Base-by-base conservation (phyloP, 2,113 vertebrate genomes). In the Callithrix jacchus region DNA sequence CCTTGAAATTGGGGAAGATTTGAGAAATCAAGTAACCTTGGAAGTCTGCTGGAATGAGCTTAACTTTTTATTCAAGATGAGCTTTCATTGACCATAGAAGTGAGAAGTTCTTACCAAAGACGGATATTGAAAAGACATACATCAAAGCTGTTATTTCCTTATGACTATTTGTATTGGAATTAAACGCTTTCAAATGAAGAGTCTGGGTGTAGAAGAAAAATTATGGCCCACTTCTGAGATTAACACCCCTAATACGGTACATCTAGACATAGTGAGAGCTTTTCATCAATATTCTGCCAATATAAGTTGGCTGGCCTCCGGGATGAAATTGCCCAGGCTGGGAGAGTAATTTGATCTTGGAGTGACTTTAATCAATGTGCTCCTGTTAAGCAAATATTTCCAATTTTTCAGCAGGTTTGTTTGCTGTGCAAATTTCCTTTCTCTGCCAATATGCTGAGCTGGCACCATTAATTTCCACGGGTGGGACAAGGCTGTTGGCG, bases 361-460 rank as follows among this genome's bases (percentile, higher is more conserved):
- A 96, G 95, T 58, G 96, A 88, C 91, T 97, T 97, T 93, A 89
- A 47, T 92, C 93, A 95, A 56, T 94, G 87, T 91, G 23, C 93
- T 87, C 91, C 94, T 92, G 54, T 97, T 98, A 93, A 89, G 94
- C 37, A 80, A 94, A n/a, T 85, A 98, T 96, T 97, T 98, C 91
- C 77, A 88, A 73, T 97, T 98, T 97, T 98, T 98, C 81, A 96
- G 88, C 95, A 91, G 71, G 52, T 66, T 91, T 98, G 92, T 97
- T 98, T 96, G 84, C 94, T 47, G 47, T 71, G 17, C 96, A 89
- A 83, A 64, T 93, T 93, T 93, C 49, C 37, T 66, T 95, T 71
- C 89, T 47, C 93, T 96, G 97, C 89, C 97, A 97, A 83, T 90
- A 94, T 35, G 86, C 87, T 96, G 96, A 86, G 10, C 8, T 84